Evolutionary conservation across 2,113 vertebrate genomes (phyloP), one percentile per base, ranked within the genome.

Genomic region (Tor tambroides): DNA sequence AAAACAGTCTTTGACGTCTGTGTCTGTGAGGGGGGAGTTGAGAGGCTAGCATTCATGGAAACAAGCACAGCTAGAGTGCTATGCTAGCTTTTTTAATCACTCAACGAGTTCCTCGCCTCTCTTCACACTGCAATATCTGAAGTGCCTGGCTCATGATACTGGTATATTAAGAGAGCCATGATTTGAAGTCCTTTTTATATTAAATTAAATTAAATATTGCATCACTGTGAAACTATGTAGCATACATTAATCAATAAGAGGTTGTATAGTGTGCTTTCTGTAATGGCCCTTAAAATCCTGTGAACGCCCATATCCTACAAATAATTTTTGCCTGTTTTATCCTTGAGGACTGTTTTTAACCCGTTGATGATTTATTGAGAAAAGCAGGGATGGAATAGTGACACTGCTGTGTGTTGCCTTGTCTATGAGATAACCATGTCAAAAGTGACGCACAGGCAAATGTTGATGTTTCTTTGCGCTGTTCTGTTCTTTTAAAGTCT

Each of bases 161-260:
- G 88, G 86, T 88, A 79, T 87, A 87, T 81, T 87, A 84, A 92
- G 81, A 81, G 43, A 75, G 65, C 38, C 77, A 86, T 92, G 85
- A 88, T 76, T 91, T 88, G 4, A 89, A 89, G 84, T 89, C 86
- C 72, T 86, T 90, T 91, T 90, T 74, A 84, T 76, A 92, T 41
- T 6, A 72, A 17, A 63, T n/a, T n/a, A n/a, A n/a, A 32, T 79
- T 46, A 91, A 91, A 85, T 88, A 90, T 92, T 88, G 85, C 85
- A 88, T 94, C 94, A 95, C 93, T 95, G 95, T 95, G 94, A 94
- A 91, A 80, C 91, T 86, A 92, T 91, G 92, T 94, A 94, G 92
- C 94, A 94, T 92, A 81, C 77, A 74, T 51, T 88, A 90, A 93
- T 86, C 90, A 91, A 90, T 90, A 91, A 91, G 88, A 93, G 88